phyloP scores from a whole-genome alignment of 2,797 vertebrate species.

The Hylomyscus alleni region DNA sequence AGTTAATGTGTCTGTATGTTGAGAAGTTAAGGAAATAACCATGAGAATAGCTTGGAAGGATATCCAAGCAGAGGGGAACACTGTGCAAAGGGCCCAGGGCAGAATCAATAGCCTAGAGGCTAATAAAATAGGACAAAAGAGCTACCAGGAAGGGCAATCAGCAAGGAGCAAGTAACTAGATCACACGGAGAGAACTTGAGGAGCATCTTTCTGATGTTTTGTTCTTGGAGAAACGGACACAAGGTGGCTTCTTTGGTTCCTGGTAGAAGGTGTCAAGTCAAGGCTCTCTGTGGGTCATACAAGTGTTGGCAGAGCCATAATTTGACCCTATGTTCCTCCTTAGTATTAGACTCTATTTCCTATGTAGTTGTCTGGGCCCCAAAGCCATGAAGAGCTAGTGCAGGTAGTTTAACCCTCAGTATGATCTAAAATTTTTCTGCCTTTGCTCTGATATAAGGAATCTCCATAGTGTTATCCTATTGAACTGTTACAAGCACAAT shows the following conservation, averaged over 20 bases:
- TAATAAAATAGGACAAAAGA: neutral
- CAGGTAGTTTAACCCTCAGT: neutral
- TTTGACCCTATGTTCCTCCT: neutral
- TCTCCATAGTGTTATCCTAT: neutral
- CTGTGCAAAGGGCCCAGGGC: neutral
- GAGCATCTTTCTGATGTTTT: neutral
- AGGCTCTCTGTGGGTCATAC: neutral
- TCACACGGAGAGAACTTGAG: neutral
- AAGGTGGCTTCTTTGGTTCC: neutral
- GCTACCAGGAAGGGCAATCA: neutral
- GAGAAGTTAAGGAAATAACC: neutral
- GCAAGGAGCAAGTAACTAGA: neutral
- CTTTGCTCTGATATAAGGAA: neutral
- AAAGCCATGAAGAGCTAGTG: neutral
- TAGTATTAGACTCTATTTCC: neutral
- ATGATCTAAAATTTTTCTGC: neutral
- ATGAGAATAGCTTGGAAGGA: neutral
- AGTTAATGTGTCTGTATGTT: neutral
- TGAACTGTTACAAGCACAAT: neutral
- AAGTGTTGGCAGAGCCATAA: neutral
- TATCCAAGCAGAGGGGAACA: neutral
- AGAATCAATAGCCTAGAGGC: neutral
- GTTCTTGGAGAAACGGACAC: neutral
- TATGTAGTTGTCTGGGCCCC: neutral
- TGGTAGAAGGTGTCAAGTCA: neutral